A percentile compares a stretch with the other conserved stretches of the same genome.
These are phyloP conservation scores for Thamnophis sirtalis DNA, from an alignment of 2,113 vertebrate species.

Conservation along the genomic window DNA sequence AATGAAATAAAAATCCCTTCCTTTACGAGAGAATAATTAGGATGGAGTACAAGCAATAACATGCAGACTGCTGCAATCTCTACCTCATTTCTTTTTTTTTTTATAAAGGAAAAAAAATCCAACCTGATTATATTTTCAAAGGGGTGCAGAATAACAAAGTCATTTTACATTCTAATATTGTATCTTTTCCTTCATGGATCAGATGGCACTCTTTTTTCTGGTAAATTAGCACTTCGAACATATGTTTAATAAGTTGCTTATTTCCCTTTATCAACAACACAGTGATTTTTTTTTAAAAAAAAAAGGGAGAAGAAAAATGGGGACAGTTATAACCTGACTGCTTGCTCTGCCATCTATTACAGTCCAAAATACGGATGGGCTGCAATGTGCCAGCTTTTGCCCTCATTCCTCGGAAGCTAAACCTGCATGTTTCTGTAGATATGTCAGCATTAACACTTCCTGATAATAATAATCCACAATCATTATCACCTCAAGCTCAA, in stretches of 20 bases:
- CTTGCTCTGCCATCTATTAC: not conserved
- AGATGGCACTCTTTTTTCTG: not conserved
- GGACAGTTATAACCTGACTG: not conserved
- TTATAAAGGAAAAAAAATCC: no score
- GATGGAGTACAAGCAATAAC: not conserved
- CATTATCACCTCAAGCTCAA: not conserved
- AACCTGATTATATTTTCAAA: not conserved
- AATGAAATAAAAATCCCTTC: not conserved
- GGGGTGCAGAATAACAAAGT: not conserved
- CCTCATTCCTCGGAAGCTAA: not conserved
- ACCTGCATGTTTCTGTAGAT: not conserved
- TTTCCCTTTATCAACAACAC: not conserved
- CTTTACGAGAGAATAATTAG: not conserved
- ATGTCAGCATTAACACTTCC: not conserved
- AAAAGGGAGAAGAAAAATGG: not conserved
- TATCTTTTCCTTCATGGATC: not conserved
- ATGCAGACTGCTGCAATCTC: not conserved
- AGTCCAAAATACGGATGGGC: not conserved
- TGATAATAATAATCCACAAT: not conserved
- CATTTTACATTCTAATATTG: not conserved
- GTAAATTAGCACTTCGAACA: not conserved
- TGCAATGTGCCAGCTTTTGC: not conserved
- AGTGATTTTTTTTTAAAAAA: not conserved
- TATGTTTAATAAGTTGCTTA: not conserved
- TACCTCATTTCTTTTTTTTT: not conserved